Evolutionary conservation across 37 sponge, comb jelly and placozoan species (phyloP), one percentile per base, ranked within the genome.

Genomic region (Bolinopsis microptera): DNA sequence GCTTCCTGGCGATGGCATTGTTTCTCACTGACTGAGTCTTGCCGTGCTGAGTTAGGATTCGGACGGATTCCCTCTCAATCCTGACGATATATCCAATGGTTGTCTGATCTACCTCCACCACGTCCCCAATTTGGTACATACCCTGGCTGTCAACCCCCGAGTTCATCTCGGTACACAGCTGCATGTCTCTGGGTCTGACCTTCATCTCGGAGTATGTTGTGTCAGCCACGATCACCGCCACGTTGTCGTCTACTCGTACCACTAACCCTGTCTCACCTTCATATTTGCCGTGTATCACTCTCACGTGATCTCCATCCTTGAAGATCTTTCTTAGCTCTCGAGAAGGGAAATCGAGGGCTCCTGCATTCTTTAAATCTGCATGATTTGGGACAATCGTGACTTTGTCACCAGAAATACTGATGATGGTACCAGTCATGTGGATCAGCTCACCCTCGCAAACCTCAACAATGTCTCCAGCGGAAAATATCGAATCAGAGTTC

Each of bases 191-290:
- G 32, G 99, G 96, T 0, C 96, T 76, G 3, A 98, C 99, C 93
- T 98, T 98, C 93, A 98, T 39, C 96, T 98, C 99, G 31, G 96
- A 93, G 86, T 96, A 92, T 21, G 97, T 96, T 32, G 96, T 95
- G 75, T 98, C 99, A 0, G 97, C 95, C 94, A 98, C 95, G 18
- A 98, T 61, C 27, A 98, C 93, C 0, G 96, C 96, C 36, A 96
- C 70, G 94, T 96, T 96, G 88, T 93, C 72, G 69, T 98, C 99
- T 34, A 98, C 95, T 31, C 97, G 94, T 28, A 98, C 97, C 32
- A 98, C 94, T 61, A 98, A 93, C 0, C 99, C 99, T 2, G 97
- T 98, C 69, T 98, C 99, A 28, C 97, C 97, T 69, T 97, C 97
- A 72, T 96, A 95, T 0, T 97, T 82, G 0, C 99, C 99, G 0